Evolutionary conservation across 2,797 vertebrate genomes (phyloP), one percentile per base, ranked within the genome.

Genomic region (Atherinosoma microstoma): DNA sequence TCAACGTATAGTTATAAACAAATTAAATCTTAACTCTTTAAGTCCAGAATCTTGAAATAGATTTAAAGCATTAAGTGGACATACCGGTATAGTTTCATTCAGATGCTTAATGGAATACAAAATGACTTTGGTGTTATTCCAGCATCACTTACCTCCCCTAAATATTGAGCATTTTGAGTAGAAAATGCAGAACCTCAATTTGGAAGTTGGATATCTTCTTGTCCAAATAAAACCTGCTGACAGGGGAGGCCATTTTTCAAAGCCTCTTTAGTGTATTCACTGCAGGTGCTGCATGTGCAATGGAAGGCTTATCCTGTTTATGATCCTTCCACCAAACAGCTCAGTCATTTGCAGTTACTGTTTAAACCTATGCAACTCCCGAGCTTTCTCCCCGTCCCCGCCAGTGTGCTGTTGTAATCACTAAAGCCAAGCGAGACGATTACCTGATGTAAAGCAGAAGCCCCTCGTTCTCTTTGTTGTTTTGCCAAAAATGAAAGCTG

Each of bases 351-450:
- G 78, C 86, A 91, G 80, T 84, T 82, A 83, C 88, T 85, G 83
- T 90, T 90, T 88, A 83, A 91, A 93, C 91, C 93, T 95, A 93
- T 95, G 89, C 94, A 94, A 94, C 90, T 87, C 87, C 89, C 63
- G 65, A 89, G 87, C 89, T 87, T 72, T 84, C 72, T 83, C 85
- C 87, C 84, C 74, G 80, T 87, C 86, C 89, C 87, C 67, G 32
- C 81, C 81, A 78, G 54, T 60, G 84, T 88, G 89, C 88, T 84
- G 86, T 87, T 79, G 87, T 90, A 66, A 83, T 77, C 71, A 72
- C 78, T 87, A 64, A 87, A 88, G 84, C 85, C 84, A 60, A 78
- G 82, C 80, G 69, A 82, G 79, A 89, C 75, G 78, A 81, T 86
- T 85, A 80, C 80, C 84, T 34, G 77, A 82, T 83, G 84, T 89